phyloP scores from a whole-genome alignment of 2,888 invertebrate species.

The Chirona hameri region DNA sequence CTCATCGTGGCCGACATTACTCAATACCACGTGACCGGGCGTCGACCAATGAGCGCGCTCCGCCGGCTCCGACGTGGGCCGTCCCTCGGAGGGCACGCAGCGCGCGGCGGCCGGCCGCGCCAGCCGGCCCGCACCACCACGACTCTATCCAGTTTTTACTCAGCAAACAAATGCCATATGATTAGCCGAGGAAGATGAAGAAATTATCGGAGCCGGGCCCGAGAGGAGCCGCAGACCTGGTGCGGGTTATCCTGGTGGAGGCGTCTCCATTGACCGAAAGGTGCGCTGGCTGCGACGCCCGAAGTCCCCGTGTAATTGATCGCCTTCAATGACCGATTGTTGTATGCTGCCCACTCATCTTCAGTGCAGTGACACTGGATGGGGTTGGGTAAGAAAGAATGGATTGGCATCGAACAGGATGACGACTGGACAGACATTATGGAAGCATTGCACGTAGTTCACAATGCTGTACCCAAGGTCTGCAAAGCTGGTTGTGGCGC shows the following conservation, averaged over 20 bases:
- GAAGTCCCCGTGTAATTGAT: neutral
- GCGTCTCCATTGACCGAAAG: neutral
- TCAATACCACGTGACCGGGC: conserved; percentile 30
- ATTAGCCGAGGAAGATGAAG: conserved; percentile 10
- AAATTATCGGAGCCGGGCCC: neutral
- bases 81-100: conserved; percentile 7
- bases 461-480: too few relatives aligned
- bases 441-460: neutral
- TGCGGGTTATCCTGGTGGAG: neutral
- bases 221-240: neutral
- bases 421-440: neutral
- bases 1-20: conserved; percentile 30
- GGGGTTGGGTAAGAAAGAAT: too few relatives aligned
- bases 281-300: neutral
- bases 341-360: neutral
- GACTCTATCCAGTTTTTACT: conserved; percentile 27
- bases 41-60: neutral
- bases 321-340: neutral
- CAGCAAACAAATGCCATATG: conserved; percentile 25
- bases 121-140: neutral
- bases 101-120: neutral
- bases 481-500: too few relatives aligned
- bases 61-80: conserved; percentile 10
- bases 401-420: neutral
- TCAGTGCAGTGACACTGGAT: too few relatives aligned